Evolutionary conservation across 2,797 vertebrate genomes (phyloP).

Genomic region (Stomatorhinus walkeri): DNA sequence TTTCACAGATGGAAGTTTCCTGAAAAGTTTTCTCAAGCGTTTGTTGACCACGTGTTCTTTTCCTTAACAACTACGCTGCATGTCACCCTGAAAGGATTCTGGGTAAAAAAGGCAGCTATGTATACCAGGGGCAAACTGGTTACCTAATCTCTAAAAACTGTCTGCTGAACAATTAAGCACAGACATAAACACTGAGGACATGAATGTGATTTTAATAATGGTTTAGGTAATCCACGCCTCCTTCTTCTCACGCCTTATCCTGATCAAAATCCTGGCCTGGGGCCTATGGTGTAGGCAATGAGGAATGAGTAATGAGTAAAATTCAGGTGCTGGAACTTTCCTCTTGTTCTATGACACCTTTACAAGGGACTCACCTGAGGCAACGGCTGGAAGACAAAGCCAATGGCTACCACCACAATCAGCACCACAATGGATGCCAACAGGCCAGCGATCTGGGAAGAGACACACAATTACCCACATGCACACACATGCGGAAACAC

Average conservation of each 20-base stretch:
- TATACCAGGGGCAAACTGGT: not conserved
- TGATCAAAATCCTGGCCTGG: not conserved
- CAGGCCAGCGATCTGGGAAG: slow-evolving; percentile 78
- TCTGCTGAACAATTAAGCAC: not conserved
- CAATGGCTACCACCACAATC: slow-evolving; percentile 83
- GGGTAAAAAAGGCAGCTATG: not conserved
- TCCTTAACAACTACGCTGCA: not conserved
- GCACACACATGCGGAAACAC: slow-evolving; percentile 18
- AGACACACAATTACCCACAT: slow-evolving; percentile 5
- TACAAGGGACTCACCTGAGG: slow-evolving; percentile 73
- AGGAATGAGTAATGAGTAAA: not conserved
- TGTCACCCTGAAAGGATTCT: not conserved
- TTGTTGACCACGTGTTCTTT: not conserved
- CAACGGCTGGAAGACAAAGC: slow-evolving; percentile 84
- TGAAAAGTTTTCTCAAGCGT: not conserved
- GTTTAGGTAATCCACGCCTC: not conserved
- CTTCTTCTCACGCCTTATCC: not conserved
- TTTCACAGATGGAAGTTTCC: not conserved
- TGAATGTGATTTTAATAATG: not conserved
- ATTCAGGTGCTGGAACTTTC: not conserved
- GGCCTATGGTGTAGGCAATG: not conserved
- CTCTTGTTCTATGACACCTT: not conserved
- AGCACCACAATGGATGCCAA: slow-evolving; percentile 84
- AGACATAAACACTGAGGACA: not conserved
- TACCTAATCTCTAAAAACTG: not conserved